These are phyloP conservation scores for Eupithecia dodoneata DNA, from an alignment of 2,888 invertebrate species.

Conservation along the genomic window DNA sequence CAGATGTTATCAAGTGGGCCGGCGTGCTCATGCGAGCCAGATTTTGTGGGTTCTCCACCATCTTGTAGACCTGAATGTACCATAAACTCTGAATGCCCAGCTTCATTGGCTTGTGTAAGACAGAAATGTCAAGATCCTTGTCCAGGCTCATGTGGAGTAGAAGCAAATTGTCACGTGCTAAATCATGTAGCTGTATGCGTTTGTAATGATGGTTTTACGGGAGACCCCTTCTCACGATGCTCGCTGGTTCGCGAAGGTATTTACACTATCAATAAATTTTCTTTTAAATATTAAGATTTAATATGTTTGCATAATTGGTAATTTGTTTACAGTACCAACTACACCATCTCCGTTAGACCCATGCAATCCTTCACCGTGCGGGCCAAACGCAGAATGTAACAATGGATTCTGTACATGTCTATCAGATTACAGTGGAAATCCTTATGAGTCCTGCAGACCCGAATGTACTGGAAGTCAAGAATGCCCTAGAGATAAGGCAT, in stretches of 20 bases:
- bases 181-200: slow-evolving; percentile 93
- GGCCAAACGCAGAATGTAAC: slow-evolving; percentile 88
- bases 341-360: slow-evolving; percentile 78
- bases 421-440: slow-evolving; percentile 88
- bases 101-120: slow-evolving; percentile 89
- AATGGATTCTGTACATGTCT: slow-evolving; percentile 88
- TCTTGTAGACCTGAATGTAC: slow-evolving; percentile 92
- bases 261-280: background rate
- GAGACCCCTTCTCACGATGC: slow-evolving; percentile 92
- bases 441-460: slow-evolving; percentile 88
- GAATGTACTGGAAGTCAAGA: slow-evolving; percentile 89
- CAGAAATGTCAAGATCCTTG: slow-evolving; percentile 93
- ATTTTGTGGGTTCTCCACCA: slow-evolving; percentile 91
- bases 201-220: slow-evolving; percentile 89
- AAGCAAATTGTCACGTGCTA: slow-evolving; percentile 90
- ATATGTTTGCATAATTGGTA: background rate
- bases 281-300: background rate
- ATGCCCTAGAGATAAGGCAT: slow-evolving; percentile 88
- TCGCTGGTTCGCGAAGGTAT: slow-evolving; percentile 81
- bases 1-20: slow-evolving; percentile 89
- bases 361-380: slow-evolving; percentile 89
- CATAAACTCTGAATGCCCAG: slow-evolving; percentile 91
- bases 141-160: slow-evolving; percentile 91
- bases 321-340: slow-evolving; percentile 64
- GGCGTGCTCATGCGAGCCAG: slow-evolving; percentile 91